Evolutionary conservation across 2,888 invertebrate species (phyloP).

Genomic region (Podabrus alpinus): DNA sequence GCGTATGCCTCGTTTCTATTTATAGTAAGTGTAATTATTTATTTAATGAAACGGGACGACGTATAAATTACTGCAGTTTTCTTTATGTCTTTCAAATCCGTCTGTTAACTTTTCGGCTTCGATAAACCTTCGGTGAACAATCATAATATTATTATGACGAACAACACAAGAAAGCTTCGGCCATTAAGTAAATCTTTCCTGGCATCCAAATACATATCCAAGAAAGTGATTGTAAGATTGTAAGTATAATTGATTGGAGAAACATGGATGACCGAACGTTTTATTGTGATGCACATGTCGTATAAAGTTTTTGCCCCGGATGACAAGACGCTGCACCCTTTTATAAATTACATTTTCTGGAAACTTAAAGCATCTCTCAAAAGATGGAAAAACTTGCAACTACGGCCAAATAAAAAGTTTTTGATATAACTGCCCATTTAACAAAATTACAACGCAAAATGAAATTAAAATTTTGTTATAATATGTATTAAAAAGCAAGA

Average conservation of each 20-base stretch:
- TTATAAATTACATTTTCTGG: background rate
- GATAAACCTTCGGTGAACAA: background rate
- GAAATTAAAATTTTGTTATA: background rate
- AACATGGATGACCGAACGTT: background rate
- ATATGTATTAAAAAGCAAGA: background rate
- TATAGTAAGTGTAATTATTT: constrained; percentile 35
- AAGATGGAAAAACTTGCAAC: background rate
- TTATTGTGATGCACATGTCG: background rate
- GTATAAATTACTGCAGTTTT: constrained; percentile 30
- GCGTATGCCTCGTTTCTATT: constrained; percentile 29
- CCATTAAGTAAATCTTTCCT: background rate
- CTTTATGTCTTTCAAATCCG: constrained; percentile 24
- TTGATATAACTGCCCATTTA: background rate
- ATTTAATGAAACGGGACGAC: constrained; percentile 35
- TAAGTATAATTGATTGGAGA: background rate
- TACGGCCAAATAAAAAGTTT: background rate
- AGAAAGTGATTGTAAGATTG: no score
- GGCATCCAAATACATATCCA: background rate
- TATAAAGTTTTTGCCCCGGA: background rate
- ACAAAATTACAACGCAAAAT: background rate
- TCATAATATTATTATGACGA: background rate
- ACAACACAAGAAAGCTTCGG: background rate
- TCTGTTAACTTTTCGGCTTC: constrained; percentile 9
- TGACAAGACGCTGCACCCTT: background rate
- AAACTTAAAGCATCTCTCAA: background rate